Evolutionary conservation across 2,797 vertebrate genomes (phyloP).

Genomic region (Chrysolophus pictus): DNA sequence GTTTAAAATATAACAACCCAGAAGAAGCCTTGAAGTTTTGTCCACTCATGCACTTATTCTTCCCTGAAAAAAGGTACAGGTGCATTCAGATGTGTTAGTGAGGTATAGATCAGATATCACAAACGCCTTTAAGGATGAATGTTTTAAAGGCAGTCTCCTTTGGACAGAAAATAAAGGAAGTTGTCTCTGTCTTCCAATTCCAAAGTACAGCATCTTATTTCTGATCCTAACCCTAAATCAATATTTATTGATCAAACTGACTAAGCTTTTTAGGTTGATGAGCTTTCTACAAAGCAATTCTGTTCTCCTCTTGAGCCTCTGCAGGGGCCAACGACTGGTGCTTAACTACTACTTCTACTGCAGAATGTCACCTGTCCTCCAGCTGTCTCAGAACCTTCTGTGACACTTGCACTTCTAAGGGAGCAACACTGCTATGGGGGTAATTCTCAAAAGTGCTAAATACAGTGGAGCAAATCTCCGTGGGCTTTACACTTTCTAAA

Average conservation of each 20-base stretch:
- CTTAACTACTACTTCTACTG: constrained; percentile 52
- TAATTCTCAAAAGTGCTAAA: constrained; percentile 30
- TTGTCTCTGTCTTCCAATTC: constrained; percentile 63
- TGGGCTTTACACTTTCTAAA: constrained; percentile 10
- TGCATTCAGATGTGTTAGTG: background rate
- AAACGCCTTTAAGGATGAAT: constrained; percentile 34
- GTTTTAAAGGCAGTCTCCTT: constrained; percentile 33
- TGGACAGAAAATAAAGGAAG: constrained; percentile 41
- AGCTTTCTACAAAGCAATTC: constrained; percentile 54
- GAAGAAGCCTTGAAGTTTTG: constrained; percentile 27
- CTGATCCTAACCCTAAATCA: constrained; percentile 55
- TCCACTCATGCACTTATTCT: background rate
- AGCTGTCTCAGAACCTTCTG: constrained; percentile 20
- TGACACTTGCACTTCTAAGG: constrained; percentile 21
- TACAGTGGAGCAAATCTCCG: background rate
- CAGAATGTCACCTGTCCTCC: constrained; percentile 28
- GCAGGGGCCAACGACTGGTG: constrained; percentile 64
- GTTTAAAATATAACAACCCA: background rate
- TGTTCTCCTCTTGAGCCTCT: constrained; percentile 54
- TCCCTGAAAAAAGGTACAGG: constrained; percentile 13
- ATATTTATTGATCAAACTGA: constrained; percentile 65
- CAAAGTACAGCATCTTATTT: constrained; percentile 64
- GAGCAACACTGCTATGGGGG: background rate
- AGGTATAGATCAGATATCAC: background rate
- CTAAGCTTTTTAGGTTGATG: constrained; percentile 53